phyloP scores from a whole-genome alignment of 2,113 vertebrate species.

The Platycercus adscitus region DNA sequence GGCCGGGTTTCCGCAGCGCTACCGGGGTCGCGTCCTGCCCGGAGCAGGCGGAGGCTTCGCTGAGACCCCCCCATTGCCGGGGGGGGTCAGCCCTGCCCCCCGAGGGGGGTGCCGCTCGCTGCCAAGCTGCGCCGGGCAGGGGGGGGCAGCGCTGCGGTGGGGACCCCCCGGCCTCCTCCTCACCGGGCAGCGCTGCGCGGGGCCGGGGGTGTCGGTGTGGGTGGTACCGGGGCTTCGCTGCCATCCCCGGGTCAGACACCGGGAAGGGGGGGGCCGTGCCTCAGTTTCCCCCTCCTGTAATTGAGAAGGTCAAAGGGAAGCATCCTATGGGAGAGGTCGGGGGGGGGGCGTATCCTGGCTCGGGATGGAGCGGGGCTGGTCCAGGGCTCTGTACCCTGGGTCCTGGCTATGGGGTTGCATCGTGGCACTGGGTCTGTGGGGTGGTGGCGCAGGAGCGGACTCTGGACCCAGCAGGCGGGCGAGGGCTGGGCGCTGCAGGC shows the following conservation, averaged over 20 bases:
- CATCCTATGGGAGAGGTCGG: accelerated
- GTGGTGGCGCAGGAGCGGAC: not conserved
- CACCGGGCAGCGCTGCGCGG: not conserved
- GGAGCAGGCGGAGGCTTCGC: not conserved
- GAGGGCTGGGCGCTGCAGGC: not conserved
- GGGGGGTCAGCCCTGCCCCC: not conserved
- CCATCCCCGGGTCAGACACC: not conserved
- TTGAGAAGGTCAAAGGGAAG: not conserved
- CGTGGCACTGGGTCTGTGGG: accelerated
- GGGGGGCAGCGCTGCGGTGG: not conserved
- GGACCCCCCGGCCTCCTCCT: not conserved
- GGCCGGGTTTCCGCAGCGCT: not conserved
- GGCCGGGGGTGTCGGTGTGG: not conserved
- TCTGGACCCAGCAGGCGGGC: not conserved
- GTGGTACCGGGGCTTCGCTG: not conserved
- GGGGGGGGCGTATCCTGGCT: accelerated
- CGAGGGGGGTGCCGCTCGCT: not conserved
- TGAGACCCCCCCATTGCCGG: not conserved
- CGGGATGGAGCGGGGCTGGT: accelerated
- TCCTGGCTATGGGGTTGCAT: not conserved
- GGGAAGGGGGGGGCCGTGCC: not conserved
- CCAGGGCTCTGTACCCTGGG: accelerated
- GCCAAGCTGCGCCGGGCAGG: not conserved
- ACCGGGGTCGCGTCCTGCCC: not conserved
- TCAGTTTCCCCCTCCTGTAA: not conserved